Conservation (phyloP, 2,113 vertebrate species). For the Sturnira hondurensis region DNA sequence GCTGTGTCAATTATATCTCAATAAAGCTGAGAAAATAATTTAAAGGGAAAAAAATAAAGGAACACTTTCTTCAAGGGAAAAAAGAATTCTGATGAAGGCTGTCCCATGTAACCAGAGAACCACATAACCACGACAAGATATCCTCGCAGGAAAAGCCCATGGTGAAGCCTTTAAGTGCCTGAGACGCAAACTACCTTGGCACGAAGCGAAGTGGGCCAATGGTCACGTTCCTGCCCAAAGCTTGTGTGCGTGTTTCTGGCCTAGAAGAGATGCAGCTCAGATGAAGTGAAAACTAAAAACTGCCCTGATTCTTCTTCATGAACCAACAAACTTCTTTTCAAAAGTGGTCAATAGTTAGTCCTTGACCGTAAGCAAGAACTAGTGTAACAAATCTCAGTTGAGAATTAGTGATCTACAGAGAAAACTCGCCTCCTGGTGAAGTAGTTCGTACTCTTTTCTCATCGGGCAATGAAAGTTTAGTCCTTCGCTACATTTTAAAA, state of each 20-base stretch:
- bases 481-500: conserved; percentile 7
- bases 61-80: background rate
- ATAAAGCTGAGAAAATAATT: background rate
- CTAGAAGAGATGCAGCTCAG: background rate
- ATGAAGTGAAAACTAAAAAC: background rate
- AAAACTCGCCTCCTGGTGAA: conserved; percentile 27
- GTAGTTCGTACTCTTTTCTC: background rate
- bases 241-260: background rate
- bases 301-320: background rate
- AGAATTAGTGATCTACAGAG: background rate
- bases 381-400: background rate
- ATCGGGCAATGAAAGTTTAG: background rate
- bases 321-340: conserved; percentile 9
- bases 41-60: background rate
- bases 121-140: background rate
- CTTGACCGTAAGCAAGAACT: background rate
- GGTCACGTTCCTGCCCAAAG: background rate
- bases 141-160: background rate
- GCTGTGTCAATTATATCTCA: background rate
- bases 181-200: background rate
- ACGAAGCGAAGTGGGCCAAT: background rate
- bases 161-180: background rate
- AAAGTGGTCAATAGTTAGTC: background rate
- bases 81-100: background rate
- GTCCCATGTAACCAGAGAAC: background rate